phyloP scores from a whole-genome alignment of 2,888 invertebrate species.

The Tachina fera region DNA sequence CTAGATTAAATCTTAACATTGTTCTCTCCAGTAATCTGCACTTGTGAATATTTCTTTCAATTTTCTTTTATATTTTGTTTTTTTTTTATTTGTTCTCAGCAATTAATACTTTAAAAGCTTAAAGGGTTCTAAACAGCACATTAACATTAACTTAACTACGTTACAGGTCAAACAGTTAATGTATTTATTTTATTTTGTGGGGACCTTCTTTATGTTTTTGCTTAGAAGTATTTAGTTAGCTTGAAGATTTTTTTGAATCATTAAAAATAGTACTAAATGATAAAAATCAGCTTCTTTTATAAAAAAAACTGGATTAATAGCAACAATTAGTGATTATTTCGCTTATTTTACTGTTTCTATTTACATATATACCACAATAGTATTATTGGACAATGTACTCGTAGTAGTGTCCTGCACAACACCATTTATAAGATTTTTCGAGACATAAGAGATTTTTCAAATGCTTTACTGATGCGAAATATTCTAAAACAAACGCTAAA shows the following conservation, averaged over 20 bases:
- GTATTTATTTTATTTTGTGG: background rate
- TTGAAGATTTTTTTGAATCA: background rate
- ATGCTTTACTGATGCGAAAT: no score
- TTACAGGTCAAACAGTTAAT: conserved; percentile 31
- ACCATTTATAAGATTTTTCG: no score
- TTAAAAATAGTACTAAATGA: background rate
- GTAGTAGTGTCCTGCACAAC: no score
- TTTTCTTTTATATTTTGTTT: background rate
- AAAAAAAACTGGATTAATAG: no score
- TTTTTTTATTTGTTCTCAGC: background rate
- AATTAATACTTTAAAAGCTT: background rate
- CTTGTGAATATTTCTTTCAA: background rate
- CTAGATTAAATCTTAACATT: conserved; percentile 76
- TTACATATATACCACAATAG: no score
- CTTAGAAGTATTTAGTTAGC: background rate
- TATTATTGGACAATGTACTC: no score
- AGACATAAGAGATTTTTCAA: no score
- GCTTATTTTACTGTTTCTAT: no score
- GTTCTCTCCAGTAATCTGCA: conserved; percentile 1
- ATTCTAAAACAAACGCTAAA: no score
- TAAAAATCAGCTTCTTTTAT: no score
- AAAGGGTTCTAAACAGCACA: background rate
- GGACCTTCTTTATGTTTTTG: background rate
- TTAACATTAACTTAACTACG: conserved; percentile 39
- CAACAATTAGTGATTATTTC: no score